These are phyloP conservation scores for Sinonovacula constricta DNA, from an alignment of 1,140 invertebrate species.

Conservation along the genomic window DNA sequence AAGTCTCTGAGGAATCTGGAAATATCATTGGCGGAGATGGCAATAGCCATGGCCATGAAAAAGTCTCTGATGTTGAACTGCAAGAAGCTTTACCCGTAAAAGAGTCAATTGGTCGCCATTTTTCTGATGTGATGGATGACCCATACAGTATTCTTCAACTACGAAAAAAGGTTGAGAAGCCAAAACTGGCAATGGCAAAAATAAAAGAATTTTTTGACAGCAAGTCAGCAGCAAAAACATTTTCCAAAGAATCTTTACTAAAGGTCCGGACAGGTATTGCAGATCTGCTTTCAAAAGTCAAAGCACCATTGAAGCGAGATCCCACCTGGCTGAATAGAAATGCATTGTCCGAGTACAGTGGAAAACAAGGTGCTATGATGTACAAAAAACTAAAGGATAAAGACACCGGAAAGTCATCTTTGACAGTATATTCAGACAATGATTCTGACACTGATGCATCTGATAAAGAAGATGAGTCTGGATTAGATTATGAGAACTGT, in stretches of 20 bases:
- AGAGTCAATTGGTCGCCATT: conserved; percentile 34
- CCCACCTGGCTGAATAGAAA: conserved; percentile 37
- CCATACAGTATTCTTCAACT: not conserved
- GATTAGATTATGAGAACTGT: too few species aligned
- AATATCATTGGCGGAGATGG: too few species aligned
- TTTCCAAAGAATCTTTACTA: conserved; percentile 29
- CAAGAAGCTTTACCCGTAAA: conserved; percentile 1
- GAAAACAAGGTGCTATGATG: not conserved
- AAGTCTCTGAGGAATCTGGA: too few species aligned
- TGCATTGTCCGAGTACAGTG: conserved; percentile 3
- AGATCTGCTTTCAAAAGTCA: conserved; percentile 6
- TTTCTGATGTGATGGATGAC: conserved; percentile 39
- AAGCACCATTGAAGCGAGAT: conserved; percentile 25
- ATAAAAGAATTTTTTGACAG: conserved; percentile 35
- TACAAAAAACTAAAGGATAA: not conserved
- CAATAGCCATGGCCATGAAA: too few species aligned
- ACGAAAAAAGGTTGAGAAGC: too few species aligned
- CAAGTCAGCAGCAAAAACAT: not conserved
- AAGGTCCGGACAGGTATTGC: conserved; percentile 18
- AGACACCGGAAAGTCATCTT: not conserved
- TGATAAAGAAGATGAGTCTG: not conserved
- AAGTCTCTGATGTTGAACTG: too few species aligned
- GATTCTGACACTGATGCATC: not conserved
- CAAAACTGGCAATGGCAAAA: conserved; percentile 27
- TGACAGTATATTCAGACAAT: not conserved